Conservation (phyloP, 2,888 invertebrate species). For the Sicus ferrugineus region DNA sequence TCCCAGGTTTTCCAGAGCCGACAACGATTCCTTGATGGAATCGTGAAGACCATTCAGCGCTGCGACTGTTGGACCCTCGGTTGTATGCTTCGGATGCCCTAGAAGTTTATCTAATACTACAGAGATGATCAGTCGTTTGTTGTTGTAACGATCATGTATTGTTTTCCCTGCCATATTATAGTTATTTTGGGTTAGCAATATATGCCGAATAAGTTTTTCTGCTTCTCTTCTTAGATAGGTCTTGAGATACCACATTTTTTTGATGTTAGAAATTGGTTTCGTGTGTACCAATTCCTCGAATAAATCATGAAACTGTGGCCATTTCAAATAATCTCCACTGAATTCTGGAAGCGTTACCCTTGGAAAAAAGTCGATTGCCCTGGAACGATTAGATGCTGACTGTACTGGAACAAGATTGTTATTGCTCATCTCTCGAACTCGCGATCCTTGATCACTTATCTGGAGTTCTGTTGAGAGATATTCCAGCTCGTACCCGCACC, state of each 20-base stretch:
- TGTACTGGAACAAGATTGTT: no score
- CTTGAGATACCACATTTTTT: conserved; percentile 24
- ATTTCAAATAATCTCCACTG: conserved; percentile 13
- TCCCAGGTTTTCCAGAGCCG: conserved; percentile 14
- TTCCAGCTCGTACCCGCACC: no score
- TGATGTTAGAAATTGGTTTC: conserved; percentile 2
- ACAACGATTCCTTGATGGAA: neutral
- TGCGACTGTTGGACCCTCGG: neutral
- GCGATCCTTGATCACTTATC: no score
- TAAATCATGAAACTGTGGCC: conserved; percentile 17
- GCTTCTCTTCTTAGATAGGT: conserved; percentile 18
- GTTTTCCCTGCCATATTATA: conserved; percentile 12
- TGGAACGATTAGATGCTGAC: no score
- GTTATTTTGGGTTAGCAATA: conserved; percentile 14
- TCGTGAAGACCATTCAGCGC: conserved; percentile 17
- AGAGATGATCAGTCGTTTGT: conserved; percentile 10
- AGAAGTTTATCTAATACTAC: neutral
- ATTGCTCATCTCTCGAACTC: no score
- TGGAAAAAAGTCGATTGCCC: neutral
- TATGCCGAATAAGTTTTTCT: conserved; percentile 21
- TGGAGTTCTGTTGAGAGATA: no score
- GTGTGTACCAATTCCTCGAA: conserved; percentile 13
- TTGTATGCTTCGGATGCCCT: neutral
- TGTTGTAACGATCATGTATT: conserved; percentile 15
- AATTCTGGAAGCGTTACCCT: conserved; percentile 1